Conservation (phyloP, 2,797 vertebrate genomes). For the Lemur catta region DNA sequence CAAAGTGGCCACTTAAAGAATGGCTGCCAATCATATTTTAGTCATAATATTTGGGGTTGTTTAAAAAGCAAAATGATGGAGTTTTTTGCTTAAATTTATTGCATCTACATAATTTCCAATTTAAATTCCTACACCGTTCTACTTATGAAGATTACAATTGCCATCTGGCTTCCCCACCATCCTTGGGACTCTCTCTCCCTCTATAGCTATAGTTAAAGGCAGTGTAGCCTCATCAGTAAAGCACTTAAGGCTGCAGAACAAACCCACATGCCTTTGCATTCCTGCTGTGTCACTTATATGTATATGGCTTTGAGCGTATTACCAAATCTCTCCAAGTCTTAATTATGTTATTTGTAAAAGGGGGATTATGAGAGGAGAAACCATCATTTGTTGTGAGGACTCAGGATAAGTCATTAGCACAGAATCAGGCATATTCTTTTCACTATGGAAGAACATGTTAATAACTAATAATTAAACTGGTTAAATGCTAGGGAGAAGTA, state of each 20-base stretch:
- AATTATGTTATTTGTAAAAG: neutral
- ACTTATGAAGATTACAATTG: neutral
- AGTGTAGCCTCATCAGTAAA: neutral
- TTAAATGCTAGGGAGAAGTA: neutral
- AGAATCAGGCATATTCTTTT: neutral
- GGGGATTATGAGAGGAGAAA: neutral
- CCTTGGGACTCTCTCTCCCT: neutral
- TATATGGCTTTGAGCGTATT: neutral
- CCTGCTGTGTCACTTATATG: neutral
- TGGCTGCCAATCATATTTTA: neutral
- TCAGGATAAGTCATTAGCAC: neutral
- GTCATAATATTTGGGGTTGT: neutral
- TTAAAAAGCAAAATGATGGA: neutral
- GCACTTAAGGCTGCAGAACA: neutral
- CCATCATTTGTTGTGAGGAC: neutral
- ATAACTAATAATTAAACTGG: neutral
- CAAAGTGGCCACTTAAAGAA: neutral
- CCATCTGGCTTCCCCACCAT: neutral
- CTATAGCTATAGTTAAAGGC: neutral
- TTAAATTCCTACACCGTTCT: neutral
- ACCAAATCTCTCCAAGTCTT: neutral
- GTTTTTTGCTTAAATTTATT: neutral
- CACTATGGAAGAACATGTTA: neutral
- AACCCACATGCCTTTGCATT: neutral
- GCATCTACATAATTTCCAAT: neutral